Conservation (phyloP, 1,140 invertebrate genomes). For the Drosophila orosa region DNA sequence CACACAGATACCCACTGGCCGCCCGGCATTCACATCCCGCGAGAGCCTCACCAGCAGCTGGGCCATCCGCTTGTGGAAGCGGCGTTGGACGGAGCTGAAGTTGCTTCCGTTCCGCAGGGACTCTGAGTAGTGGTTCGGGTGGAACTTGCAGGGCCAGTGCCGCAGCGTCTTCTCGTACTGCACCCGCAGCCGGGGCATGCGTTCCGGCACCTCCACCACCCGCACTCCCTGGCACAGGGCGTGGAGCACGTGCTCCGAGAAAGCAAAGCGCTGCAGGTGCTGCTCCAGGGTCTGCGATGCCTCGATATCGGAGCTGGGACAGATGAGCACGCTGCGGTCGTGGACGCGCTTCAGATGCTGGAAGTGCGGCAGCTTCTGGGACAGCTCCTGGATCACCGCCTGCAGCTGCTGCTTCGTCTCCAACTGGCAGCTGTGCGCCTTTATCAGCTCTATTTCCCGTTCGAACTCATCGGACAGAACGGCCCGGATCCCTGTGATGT, state of each 20-base stretch:
- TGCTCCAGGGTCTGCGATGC: constrained; percentile 27
- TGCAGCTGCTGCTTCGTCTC: constrained; percentile 88
- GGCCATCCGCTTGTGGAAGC: constrained; percentile 88
- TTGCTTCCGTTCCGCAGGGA: constrained; percentile 87
- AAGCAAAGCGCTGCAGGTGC: constrained; percentile 45
- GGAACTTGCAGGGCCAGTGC: constrained; percentile 94
- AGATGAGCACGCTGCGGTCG: constrained; percentile 87
- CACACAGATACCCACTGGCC: constrained; percentile 87
- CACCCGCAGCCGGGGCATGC: constrained; percentile 87
- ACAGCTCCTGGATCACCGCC: constrained; percentile 86
- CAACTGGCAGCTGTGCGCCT: constrained; percentile 87
- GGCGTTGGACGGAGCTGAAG: constrained; percentile 87
- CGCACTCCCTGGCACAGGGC: constrained; percentile 85
- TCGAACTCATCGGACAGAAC: constrained; percentile 86
- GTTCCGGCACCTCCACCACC: constrained; percentile 86
- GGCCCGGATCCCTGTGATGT: constrained; percentile 73
- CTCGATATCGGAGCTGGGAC: constrained; percentile 73
- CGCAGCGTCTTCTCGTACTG: constrained; percentile 88
- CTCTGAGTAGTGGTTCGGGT: constrained; percentile 90
- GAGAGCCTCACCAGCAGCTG: constrained; percentile 50
- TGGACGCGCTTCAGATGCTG: constrained; percentile 90
- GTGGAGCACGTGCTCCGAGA: constrained; percentile 52
- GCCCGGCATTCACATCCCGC: constrained; percentile 66
- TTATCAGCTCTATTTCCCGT: constrained; percentile 85
- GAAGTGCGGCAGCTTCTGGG: constrained; percentile 86